Base-by-base conservation (phyloP, 2,888 invertebrate genomes). In the Maniola hyperantus region DNA sequence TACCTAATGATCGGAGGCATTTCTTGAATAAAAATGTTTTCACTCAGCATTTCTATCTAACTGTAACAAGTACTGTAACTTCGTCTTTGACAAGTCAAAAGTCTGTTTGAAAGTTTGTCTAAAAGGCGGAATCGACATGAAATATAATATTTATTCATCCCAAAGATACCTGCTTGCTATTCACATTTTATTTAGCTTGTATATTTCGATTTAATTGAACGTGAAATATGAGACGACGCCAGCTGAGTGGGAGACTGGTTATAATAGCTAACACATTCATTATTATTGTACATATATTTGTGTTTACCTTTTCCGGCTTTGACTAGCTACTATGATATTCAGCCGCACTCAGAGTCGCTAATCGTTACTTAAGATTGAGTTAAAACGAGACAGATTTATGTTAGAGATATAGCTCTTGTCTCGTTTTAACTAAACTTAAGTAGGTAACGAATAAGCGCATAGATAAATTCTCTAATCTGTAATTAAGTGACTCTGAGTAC, bases 201-300 rank as follows among this genome's bases (percentile, higher is more conserved):
- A 57, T 26, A 13, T 42, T 57, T 42, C 15, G 20, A 57, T 20
- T 57, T 57, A 57, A 57, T 57, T 57, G 57, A 20, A 42, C 42
- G 57, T 57, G 42, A 57, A 57, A 57, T 57, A 13, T 18, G 57
- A 57, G 57, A 57, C 55, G 18, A 7, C 20, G 57, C 42, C 57
- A 42, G 57, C 42, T 42, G 57, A 13, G 57, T 20, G 13, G 42
- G 2, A 20, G 20, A 57, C 57, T 20, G 42, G 57, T 42, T 57
- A 18, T 54, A 26, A 34, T 26, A 13, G 50, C 48, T 15, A 15
- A 48, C 18, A 8, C 26, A 51, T 13, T 26, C 26, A 11, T 26
- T 51, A 51, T 51, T 51, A 11, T 51, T 8, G 34, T 54, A 26
- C 26, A 26, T 26, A 36, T 33, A 54, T 54, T 54, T 54, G 6